A percentile compares a stretch with the other conserved stretches of the same genome.
Evolutionary conservation across 2,113 vertebrate genomes (phyloP).

Genomic region (Antigone vipio): DNA sequence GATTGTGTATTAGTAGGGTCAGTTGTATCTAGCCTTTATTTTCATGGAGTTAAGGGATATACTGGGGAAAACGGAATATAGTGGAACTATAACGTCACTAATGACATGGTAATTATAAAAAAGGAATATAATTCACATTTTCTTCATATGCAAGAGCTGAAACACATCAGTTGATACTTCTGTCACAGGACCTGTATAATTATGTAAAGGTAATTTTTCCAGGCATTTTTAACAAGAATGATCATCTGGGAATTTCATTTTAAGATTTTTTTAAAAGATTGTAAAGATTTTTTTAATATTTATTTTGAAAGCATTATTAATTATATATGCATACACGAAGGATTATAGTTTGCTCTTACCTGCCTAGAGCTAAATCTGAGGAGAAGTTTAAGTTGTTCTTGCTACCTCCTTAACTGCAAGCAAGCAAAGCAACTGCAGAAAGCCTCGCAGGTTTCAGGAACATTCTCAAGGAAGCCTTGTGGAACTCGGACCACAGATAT

Average conservation of each 20-base stretch:
- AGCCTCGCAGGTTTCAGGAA: neutral
- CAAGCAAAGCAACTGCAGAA: neutral
- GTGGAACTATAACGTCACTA: neutral
- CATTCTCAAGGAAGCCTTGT: neutral
- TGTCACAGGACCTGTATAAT: slow-evolving; percentile 56
- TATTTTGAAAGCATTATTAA: neutral
- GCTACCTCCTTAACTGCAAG: neutral
- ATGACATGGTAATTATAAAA: neutral
- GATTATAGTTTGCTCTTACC: neutral
- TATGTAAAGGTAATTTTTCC: slow-evolving; percentile 58
- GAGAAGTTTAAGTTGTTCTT: neutral
- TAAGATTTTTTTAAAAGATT: neutral
- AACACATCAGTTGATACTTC: slow-evolving; percentile 36
- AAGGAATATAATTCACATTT: neutral
- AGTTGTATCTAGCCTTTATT: neutral
- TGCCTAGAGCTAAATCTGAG: neutral
- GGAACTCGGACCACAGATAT: neutral
- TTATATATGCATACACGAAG: neutral
- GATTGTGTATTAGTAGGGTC: neutral
- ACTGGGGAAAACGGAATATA: neutral
- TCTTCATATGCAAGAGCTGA: neutral
- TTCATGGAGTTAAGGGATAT: neutral
- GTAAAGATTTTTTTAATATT: neutral
- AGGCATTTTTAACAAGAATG: neutral
- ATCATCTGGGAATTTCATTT: neutral